Percentiles rank a stretch among this genome's conserved stretches.
phyloP scores from a whole-genome alignment of 2,797 vertebrate species.

The Setipinna tenuifilis region DNA sequence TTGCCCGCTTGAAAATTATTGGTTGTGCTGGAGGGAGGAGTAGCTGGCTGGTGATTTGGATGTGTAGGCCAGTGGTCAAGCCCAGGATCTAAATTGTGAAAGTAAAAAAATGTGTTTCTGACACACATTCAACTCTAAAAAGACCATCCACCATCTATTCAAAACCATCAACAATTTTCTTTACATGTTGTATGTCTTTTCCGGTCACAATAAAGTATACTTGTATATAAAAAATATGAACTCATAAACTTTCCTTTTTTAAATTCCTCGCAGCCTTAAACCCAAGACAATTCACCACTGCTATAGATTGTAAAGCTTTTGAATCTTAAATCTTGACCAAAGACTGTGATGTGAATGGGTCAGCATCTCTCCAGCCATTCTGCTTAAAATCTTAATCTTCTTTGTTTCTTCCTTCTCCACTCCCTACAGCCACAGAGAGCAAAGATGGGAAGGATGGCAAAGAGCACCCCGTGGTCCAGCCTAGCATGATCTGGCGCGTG shows the following conservation, averaged over 20 bases:
- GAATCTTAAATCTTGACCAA: too few relatives aligned
- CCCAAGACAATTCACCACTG: too few relatives aligned
- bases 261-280: too few relatives aligned
- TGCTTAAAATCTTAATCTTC: not conserved
- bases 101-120: not conserved
- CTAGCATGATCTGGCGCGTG: constrained; percentile 75
- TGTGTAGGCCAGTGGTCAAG: not conserved
- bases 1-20: not conserved
- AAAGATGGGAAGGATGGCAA: constrained; percentile 60
- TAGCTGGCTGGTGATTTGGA: not conserved
- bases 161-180: too few relatives aligned
- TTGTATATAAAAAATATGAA: too few relatives aligned
- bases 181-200: too few relatives aligned
- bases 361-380: too few relatives aligned
- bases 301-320: too few relatives aligned
- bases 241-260: too few relatives aligned
- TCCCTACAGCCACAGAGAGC: not conserved
- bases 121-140: not conserved
- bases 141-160: too few relatives aligned
- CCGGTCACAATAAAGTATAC: too few relatives aligned
- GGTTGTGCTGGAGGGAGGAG: not conserved
- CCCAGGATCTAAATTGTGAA: not conserved
- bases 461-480: constrained; percentile 63
- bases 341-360: not conserved
- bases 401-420: not conserved